Evolutionary conservation across 2,888 invertebrate genomes (phyloP).

Genomic region (Watsonalla binaria): DNA sequence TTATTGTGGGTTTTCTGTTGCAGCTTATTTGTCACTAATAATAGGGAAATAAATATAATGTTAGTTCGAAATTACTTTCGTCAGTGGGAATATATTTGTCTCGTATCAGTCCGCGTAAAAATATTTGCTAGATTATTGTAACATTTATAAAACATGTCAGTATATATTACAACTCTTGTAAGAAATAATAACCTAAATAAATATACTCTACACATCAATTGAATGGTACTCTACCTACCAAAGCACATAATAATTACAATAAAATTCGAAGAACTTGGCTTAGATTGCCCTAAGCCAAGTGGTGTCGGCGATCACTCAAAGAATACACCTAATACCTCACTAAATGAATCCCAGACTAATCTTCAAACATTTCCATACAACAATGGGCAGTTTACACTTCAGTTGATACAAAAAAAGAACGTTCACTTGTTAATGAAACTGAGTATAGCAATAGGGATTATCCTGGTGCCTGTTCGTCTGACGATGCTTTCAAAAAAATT

Average conservation of each 20-base stretch:
- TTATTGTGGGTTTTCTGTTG: constrained; percentile 1
- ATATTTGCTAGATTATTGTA: no score
- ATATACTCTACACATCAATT: no score
- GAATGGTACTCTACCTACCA: not conserved
- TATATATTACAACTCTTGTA: no score
- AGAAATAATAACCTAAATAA: no score
- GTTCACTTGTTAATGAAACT: constrained; percentile 53
- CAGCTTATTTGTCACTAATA: not conserved
- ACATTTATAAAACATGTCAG: no score
- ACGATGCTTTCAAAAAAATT: constrained; percentile 18
- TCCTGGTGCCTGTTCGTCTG: constrained; percentile 61
- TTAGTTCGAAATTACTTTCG: not conserved
- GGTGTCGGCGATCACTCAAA: constrained; percentile 29
- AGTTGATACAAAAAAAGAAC: constrained; percentile 42
- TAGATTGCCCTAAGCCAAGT: not conserved
- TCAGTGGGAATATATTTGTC: no score
- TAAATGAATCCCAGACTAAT: constrained; percentile 22
- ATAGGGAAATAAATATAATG: not conserved
- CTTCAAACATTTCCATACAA: constrained; percentile 49
- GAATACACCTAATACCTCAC: constrained; percentile 2
- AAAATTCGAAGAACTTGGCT: not conserved
- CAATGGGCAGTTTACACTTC: constrained; percentile 60
- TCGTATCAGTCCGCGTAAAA: no score
- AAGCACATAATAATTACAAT: not conserved
- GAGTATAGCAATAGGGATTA: constrained; percentile 43